Conservation (phyloP, 1,140 invertebrate genomes). For the Phocides pigmalion region DNA sequence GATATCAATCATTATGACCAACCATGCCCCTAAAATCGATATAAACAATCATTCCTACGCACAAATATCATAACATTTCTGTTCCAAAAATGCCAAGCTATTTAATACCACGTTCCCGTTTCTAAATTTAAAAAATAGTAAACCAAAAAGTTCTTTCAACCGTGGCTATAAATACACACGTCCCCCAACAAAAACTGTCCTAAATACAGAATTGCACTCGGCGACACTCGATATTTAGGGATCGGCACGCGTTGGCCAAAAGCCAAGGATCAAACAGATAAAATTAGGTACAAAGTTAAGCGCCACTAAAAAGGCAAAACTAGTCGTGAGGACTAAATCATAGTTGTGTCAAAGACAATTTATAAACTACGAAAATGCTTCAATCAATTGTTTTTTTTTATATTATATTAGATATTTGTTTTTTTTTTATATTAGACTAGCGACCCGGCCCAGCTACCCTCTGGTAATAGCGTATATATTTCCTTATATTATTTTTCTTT, state of each 20-base stretch:
- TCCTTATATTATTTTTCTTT: too few relatives aligned
- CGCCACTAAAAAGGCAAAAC: slow-evolving; percentile 54
- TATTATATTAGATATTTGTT: too few relatives aligned
- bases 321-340: background rate
- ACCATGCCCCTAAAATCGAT: background rate
- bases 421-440: too few relatives aligned
- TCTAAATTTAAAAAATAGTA: slow-evolving; percentile 24
- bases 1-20: too few relatives aligned
- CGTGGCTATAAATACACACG: slow-evolving; percentile 42
- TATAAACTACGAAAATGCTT: too few relatives aligned
- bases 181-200: slow-evolving; percentile 66
- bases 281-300: slow-evolving; percentile 57
- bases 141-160: slow-evolving; percentile 38
- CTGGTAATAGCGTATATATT: too few relatives aligned
- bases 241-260: slow-evolving; percentile 60
- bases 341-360: too few relatives aligned
- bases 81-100: background rate
- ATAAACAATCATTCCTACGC: background rate
- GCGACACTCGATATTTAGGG: slow-evolving; percentile 67
- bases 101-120: slow-evolving; percentile 3
- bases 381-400: too few relatives aligned
- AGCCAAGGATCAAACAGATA: slow-evolving; percentile 64
- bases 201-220: slow-evolving; percentile 67
- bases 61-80: background rate
- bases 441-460: too few relatives aligned